Conservation (phyloP, 2,888 invertebrate species). For the Tinea pellionella region DNA sequence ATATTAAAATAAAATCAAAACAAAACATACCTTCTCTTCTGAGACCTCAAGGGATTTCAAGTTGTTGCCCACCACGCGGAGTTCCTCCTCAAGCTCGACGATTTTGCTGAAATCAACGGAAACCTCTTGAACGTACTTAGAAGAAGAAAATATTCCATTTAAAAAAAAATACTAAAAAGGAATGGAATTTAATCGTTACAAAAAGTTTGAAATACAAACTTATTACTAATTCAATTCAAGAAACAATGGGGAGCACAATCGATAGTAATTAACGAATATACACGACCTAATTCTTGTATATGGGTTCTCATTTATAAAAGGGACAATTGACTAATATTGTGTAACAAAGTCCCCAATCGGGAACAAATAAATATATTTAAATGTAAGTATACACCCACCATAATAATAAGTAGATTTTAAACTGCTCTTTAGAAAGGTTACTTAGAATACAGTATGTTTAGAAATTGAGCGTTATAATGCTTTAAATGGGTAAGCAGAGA, state of each 20-base stretch:
- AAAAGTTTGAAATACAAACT: too few species aligned
- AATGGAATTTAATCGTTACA: too few species aligned
- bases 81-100: conserved; percentile 99
- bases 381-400: too few species aligned
- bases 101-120: conserved; percentile 84
- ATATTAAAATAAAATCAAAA: neutral
- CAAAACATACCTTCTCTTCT: conserved; percentile 93
- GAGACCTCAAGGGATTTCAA: conserved; percentile 99
- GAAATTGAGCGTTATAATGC: too few species aligned
- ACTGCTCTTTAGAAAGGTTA: too few species aligned
- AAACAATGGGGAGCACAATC: neutral
- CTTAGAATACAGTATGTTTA: too few species aligned
- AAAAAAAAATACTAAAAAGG: too few species aligned
- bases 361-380: neutral
- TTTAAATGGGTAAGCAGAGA: too few species aligned
- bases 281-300: neutral
- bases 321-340: neutral
- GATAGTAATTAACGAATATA: neutral
- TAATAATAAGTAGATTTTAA: too few species aligned
- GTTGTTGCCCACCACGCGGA: conserved; percentile 99
- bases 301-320: neutral
- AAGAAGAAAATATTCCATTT: neutral
- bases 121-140: conserved; percentile 9
- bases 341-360: too few species aligned
- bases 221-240: too few species aligned